Percentiles rank a stretch among this genome's conserved stretches.
Evolutionary conservation across 2,797 vertebrate species (phyloP).

Genomic region (Euthynnus affinis): DNA sequence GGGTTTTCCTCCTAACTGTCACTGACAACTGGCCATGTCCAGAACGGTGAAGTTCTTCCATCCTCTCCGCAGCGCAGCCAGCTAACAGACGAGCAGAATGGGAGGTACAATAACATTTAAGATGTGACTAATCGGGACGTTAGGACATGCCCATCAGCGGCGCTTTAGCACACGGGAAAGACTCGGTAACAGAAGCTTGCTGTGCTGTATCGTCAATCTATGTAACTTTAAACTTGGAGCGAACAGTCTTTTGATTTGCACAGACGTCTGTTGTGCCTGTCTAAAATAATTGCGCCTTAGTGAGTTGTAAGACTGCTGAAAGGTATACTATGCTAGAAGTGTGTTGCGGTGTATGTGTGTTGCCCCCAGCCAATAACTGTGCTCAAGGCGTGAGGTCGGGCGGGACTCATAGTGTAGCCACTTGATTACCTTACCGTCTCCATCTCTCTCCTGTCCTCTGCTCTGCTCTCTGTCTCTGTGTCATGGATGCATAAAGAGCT

Average conservation of each 20-base stretch:
- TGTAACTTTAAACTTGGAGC: not conserved
- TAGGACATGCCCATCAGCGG: slow-evolving; percentile 5
- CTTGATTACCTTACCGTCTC: no score
- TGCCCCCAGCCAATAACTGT: no score
- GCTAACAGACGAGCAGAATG: not conserved
- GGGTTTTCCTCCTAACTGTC: slow-evolving; percentile 63
- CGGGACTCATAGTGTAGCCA: no score
- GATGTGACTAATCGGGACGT: slow-evolving; percentile 36
- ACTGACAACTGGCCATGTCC: slow-evolving; percentile 43
- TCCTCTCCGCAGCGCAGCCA: slow-evolving; percentile 14
- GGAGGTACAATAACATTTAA: not conserved
- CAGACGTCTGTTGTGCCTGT: not conserved
- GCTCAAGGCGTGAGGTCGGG: no score
- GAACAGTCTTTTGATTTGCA: slow-evolving; percentile 7
- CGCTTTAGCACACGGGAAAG: not conserved
- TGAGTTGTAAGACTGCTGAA: no score
- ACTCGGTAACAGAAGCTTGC: not conserved
- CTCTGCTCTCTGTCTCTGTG: no score
- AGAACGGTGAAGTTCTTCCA: slow-evolving; percentile 12
- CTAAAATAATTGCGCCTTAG: not conserved
- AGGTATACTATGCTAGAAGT: no score
- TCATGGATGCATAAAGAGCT: no score
- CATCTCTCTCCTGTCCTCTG: no score
- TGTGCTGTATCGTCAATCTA: not conserved
- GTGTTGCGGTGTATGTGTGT: no score